A percentile compares a stretch with the other conserved stretches of the same genome.
Conservation (phyloP, 2,113 vertebrate genomes). For the Felis catus region F.catus_Fca126_mat1.0 CM031419.1:190979501-190980000, state of each 20-base stretch:
- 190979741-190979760: background rate
- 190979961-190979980: background rate
- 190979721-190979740: background rate
- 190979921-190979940: background rate
- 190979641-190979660: background rate
- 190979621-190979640: background rate
- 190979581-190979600: background rate
- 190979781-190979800: background rate
- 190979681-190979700: background rate
- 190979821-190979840: background rate
- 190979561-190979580: background rate
- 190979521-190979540: background rate
- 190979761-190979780: background rate
- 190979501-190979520: background rate
- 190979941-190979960: background rate
- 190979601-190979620: background rate
- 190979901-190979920: background rate
- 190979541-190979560: background rate
- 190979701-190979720: background rate
- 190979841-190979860: background rate
- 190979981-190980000: background rate
- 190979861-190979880: background rate
- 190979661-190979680: background rate
- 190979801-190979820: background rate
- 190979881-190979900: background rate